Evolutionary conservation across 2,797 vertebrate genomes (phyloP).

Genomic region (Poliocrania exsul): DNA sequence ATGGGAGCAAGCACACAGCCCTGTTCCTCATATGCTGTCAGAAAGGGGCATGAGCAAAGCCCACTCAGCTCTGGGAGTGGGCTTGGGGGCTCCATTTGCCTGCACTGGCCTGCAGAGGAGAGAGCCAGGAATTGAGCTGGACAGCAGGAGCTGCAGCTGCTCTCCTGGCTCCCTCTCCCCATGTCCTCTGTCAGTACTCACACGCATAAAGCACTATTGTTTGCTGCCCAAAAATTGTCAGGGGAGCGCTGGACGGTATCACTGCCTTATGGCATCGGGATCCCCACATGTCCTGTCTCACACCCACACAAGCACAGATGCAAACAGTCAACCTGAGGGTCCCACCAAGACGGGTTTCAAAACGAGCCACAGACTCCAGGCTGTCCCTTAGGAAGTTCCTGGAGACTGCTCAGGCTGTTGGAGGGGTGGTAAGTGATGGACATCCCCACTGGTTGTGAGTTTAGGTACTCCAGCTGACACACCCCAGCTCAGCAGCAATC

Average conservation of each 20-base stretch:
- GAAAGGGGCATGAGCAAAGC: not conserved
- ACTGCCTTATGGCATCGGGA: fast-evolving
- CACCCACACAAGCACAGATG: not conserved
- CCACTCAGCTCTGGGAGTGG: not conserved
- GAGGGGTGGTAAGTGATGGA: not conserved
- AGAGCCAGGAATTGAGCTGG: not conserved
- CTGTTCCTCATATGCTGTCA: fast-evolving
- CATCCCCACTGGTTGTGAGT: fast-evolving
- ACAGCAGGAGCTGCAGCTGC: not conserved
- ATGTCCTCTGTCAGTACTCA: not conserved
- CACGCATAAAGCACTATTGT: not conserved
- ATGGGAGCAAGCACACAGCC: not conserved
- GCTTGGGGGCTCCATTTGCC: not conserved
- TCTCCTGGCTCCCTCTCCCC: not conserved
- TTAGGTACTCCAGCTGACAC: not conserved
- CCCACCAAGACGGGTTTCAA: fast-evolving
- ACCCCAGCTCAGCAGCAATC: fast-evolving
- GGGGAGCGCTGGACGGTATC: not conserved
- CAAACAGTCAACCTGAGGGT: fast-evolving
- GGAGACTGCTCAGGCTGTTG: fast-evolving
- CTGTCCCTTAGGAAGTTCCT: not conserved
- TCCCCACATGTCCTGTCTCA: fast-evolving
- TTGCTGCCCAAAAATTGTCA: not conserved
- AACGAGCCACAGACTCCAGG: not conserved
- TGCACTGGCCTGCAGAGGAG: not conserved